Base-by-base conservation (phyloP, 1,140 invertebrate species). In the Drosophila sucinea region DNA sequence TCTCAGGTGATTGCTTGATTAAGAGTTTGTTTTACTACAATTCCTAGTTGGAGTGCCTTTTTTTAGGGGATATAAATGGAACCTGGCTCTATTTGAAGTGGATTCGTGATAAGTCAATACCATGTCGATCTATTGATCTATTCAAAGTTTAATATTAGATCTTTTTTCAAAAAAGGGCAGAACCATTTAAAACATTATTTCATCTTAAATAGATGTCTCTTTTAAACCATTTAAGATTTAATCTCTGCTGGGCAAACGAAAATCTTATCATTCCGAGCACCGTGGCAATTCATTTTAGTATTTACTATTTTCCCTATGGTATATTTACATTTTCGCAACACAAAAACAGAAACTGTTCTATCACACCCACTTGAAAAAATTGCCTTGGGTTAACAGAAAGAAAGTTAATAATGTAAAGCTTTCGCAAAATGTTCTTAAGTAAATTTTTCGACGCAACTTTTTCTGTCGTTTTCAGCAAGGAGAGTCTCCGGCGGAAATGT, bases 381-480 rank as follows among this genome's bases (percentile, higher is more conserved):
- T 3, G 7, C 7, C 25, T 25, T 51, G 7, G 25, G 44, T 27
- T 51, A 17, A 27, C 56, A 44, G 73, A 51, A 55, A 7, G 57
- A 76, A 87, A 68, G 72, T 76, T 76, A 79, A 82, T 65, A 38
- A 38, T 38, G 35, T 38, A 79, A 40, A 62, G 38, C 23, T 51
- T 27, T 51, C 8, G 25, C 40, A 74, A 77, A 69, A 72, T 68
- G 55, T 61, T 76, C 71, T 77, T 73, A 66, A 82, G 76, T 77
- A 79, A 77, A 86, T 82, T 79, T 44, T 87, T 77, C 44, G 44
- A 51, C 47, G 64, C 67, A 82, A 82, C 68, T 82, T 76, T 79
- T 71, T 63, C 27, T 5, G 35, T 29, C 3, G 65, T 61, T 30
- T 55, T 62, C 29, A 7, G 57, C 57, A 51, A 7, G 11, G 60